Base-by-base conservation (phyloP, 2,888 invertebrate genomes). In the Leptothorax acervorum region DNA sequence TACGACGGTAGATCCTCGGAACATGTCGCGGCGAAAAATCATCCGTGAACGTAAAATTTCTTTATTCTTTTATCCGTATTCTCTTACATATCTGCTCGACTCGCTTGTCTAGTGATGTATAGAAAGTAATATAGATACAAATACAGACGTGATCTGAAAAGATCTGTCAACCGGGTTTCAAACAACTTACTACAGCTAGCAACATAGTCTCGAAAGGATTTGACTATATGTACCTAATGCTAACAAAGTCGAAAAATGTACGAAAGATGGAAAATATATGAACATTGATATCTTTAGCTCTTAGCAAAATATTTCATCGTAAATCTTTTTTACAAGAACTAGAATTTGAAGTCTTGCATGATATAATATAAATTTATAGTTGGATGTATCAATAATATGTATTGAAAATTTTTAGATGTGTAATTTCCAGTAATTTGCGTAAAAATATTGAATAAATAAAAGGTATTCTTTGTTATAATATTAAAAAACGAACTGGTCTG, bases 11-110 rank as follows among this genome's bases (percentile, higher is more conserved):
- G 79, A 73, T 71, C 28, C 39, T 8, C 28, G 39, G n/a, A 81
- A 60, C 35, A 79, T 79, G 48, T 79, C 71, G 39, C 39, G 39
- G 39, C 60, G 48, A 45, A 39, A 51, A 73, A 81, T 81, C 79
- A 81, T 60, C 60, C 39, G 60, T 62, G 79, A 81, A 81, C 73
- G 51, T 81, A 73, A 73, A 81, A 81, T 81, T 81, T 81, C 79
- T 73, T 62, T 12, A 81, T 81, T 79, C 60, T 71, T 15, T 79
- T 79, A 79, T 79, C n/a, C 35, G 11, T 79, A 57, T 79, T 57
- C 23, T 53, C 2, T 66, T 45, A 35, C 35, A 8, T 71, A 55
- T 18, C n/a, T 48, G 11, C 12, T 68, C 31, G 12, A 42, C 57
- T 60, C 48, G 23, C 48, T 71, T 71, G 39, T 48, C 28, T 5